These are phyloP conservation scores for Nannobrachium achirus DNA, from an alignment of 2,113 vertebrate species.

Conservation along the genomic window DNA sequence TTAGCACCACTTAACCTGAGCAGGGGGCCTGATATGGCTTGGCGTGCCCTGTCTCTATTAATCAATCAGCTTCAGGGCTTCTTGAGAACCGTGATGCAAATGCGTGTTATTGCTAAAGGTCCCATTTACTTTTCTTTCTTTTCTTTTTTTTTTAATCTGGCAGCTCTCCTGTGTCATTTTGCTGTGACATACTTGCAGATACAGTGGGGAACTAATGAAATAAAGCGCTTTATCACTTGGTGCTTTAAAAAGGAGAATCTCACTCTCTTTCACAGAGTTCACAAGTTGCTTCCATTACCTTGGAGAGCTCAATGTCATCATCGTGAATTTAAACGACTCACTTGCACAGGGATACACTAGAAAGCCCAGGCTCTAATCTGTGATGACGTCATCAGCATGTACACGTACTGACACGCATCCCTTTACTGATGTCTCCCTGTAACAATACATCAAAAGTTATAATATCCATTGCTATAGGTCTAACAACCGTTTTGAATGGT, in stretches of 20 bases:
- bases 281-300: not conserved
- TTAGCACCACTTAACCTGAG: conserved; percentile 84
- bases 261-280: too few relatives aligned
- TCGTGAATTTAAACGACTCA: conserved; percentile 7
- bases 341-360: not conserved
- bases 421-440: not conserved
- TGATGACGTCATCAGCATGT: too few relatives aligned
- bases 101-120: conserved; percentile 60
- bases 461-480: conserved; percentile 14
- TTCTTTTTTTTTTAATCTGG: conserved; percentile 8
- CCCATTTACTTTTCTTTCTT: conserved; percentile 27
- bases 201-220: conserved; percentile 22
- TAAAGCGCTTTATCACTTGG: conserved; percentile 11
- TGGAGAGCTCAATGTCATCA: not conserved
- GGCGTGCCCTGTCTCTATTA: conserved; percentile 84
- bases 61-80: conserved; percentile 78
- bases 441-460: conserved; percentile 18
- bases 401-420: not conserved
- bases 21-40: conserved; percentile 76
- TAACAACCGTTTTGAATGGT: conserved; percentile 10
- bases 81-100: conserved; percentile 74
- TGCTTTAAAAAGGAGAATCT: not conserved
- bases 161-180: conserved; percentile 26
- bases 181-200: conserved; percentile 33
- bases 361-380: not conserved